These are phyloP conservation scores for Tenualosa ilisha DNA, from an alignment of 2,797 vertebrate species.

Conservation along the genomic window DNA sequence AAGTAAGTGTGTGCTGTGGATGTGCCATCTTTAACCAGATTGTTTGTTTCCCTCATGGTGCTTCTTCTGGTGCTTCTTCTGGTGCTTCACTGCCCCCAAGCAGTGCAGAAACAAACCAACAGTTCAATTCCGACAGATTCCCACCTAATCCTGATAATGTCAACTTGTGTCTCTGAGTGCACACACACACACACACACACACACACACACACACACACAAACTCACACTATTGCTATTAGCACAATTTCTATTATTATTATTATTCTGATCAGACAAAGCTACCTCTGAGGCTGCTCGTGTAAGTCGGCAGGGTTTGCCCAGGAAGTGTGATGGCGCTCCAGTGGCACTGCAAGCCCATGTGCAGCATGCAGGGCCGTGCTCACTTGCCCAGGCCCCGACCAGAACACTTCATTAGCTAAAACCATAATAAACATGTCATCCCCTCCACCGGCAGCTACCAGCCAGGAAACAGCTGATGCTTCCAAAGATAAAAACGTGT, in stretches of 20 bases:
- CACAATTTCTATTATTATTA: too few relatives aligned
- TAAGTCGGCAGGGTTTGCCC: too few relatives aligned
- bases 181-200: constrained; percentile 3
- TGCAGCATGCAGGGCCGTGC: not conserved
- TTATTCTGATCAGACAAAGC: too few relatives aligned
- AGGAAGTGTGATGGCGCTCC: not conserved
- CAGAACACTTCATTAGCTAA: constrained; percentile 14
- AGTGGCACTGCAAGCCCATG: not conserved
- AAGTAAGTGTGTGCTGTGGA: too few relatives aligned
- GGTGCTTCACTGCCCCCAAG: not conserved
- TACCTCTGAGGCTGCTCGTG: too few relatives aligned
- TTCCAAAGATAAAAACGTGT: not conserved
- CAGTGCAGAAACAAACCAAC: not conserved
- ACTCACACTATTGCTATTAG: too few relatives aligned
- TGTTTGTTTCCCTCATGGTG: not conserved
- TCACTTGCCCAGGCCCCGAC: not conserved
- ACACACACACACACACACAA: not conserved
- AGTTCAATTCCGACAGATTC: constrained; percentile 34
- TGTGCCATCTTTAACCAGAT: not conserved
- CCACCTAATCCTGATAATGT: constrained; percentile 39
- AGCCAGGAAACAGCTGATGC: not conserved
- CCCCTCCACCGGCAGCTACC: not conserved
- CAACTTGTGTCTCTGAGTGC: constrained; percentile 9
- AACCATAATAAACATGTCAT: constrained; percentile 22
- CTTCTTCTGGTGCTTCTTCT: not conserved